Evolutionary conservation across 2,113 vertebrate genomes (phyloP), one percentile per base, ranked within the genome.

Genomic region (Helogale parvula): DNA sequence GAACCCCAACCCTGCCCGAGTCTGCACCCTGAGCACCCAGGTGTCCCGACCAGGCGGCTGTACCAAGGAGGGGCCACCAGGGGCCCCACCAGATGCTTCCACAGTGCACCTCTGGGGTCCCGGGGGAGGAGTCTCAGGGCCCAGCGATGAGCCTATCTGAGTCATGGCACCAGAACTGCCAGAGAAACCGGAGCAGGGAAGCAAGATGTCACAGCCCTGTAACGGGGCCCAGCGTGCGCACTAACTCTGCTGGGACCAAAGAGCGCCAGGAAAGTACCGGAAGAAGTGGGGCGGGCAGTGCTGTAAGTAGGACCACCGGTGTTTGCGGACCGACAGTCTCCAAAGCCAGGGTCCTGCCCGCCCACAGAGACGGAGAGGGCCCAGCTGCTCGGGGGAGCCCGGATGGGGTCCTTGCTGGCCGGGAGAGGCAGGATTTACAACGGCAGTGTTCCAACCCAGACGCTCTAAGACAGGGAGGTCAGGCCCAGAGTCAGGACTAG

Each of bases 271-370:
- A 16, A 17, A 35, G 68, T 0, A 1, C 66, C 11, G 14, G 68
- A 21, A n/a, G 33, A 19, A n/a, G 3, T 0, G 19, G 45, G 2
- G 12, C 0, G 0, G 23, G 12, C 23, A 54, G 3, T 45, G 38
- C 74, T 31, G 16, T 17, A 50, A n/a, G 50, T 1, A 12, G 74
- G 27, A 27, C 35, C 47, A 0, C 19, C 1, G 10, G 52, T 1
- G 6, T 23, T 31, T 38, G 81, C 38, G 27, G 4, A n/a, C 4
- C 27, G 4, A 6, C 31, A 3, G 50, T 29, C 13, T 8, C 7
- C 5, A 29, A 16, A 27, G n/a, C 25, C 8, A 3, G 89, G 50
- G 6, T 33, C 29, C 35, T 13, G 31, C 19, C 19, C 21, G 0
- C 65, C 27, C 7, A 5, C 65, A n/a, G 35, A 45, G 90, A 17